Percentiles rank a stretch among this genome's conserved stretches.
Evolutionary conservation across 2,888 invertebrate species (phyloP).

Genomic region (Norana najaformis): DNA sequence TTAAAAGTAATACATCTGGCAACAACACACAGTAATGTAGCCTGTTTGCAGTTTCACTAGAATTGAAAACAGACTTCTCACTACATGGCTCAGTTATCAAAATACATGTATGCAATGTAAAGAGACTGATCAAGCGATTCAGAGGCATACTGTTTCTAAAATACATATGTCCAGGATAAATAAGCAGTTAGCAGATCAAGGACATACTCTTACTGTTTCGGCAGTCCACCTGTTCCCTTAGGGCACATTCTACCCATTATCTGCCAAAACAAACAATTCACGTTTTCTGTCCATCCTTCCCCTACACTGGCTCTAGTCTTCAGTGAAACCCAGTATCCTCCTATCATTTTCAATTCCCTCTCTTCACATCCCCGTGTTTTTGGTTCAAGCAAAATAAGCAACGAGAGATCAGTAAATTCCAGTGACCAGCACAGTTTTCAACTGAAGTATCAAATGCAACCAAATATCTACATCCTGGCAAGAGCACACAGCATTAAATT

Average conservation of each 20-base stretch:
- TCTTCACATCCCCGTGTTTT: background rate
- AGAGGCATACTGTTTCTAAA: constrained; percentile 3
- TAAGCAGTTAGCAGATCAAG: background rate
- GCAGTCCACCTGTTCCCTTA: background rate
- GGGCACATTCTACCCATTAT: background rate
- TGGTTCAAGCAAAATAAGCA: background rate
- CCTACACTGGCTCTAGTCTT: background rate
- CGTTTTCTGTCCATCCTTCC: background rate
- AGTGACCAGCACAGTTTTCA: background rate
- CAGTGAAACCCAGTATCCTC: background rate
- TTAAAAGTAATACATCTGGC: background rate
- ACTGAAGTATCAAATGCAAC: background rate
- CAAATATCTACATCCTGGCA: background rate
- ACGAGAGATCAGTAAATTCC: background rate
- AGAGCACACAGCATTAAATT: background rate
- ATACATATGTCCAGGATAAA: background rate
- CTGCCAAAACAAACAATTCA: background rate
- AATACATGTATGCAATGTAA: background rate
- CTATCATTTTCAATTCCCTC: background rate
- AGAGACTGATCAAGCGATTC: background rate
- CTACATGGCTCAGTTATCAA: background rate
- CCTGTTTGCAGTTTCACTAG: background rate
- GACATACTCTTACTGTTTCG: background rate
- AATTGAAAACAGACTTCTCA: background rate
- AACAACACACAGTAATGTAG: background rate